Percentiles rank a stretch among this genome's conserved stretches.
Conservation (phyloP, 2,113 vertebrate species). For the Mionectes macconnelli region DNA sequence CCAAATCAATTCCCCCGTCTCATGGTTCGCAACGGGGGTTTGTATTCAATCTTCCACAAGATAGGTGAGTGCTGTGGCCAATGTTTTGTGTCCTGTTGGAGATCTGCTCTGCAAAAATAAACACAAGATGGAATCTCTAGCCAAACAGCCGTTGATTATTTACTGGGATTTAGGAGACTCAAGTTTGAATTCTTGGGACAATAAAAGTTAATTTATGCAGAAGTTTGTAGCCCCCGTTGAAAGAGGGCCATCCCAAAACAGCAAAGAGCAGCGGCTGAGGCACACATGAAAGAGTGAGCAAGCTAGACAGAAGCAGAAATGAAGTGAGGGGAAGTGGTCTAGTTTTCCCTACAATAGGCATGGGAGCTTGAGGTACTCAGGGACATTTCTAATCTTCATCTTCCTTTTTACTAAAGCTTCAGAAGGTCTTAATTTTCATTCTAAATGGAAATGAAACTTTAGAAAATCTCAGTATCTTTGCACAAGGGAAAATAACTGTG, state of each 20-base stretch:
- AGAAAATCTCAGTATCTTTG: neutral
- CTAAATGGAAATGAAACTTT: neutral
- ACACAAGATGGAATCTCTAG: neutral
- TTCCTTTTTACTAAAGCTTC: neutral
- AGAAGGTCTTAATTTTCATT: neutral
- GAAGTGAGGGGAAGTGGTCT: neutral
- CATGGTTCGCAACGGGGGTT: accelerated
- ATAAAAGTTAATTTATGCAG: neutral
- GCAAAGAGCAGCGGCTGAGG: neutral
- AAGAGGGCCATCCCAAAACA: neutral
- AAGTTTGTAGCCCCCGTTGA: neutral
- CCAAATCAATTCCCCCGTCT: neutral
- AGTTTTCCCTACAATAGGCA: neutral
- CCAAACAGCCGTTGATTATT: neutral
- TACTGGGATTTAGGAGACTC: neutral
- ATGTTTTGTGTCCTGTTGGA: neutral
- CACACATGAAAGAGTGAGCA: neutral
- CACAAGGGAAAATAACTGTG: neutral
- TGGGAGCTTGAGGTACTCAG: neutral
- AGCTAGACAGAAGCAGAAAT: neutral
- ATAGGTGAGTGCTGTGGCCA: neutral
- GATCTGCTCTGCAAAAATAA: neutral
- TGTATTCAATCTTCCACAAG: neutral
- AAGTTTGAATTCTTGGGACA: neutral
- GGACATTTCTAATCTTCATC: neutral